phyloP scores from a whole-genome alignment of 2,888 invertebrate species.

The Lottia scabra region DNA sequence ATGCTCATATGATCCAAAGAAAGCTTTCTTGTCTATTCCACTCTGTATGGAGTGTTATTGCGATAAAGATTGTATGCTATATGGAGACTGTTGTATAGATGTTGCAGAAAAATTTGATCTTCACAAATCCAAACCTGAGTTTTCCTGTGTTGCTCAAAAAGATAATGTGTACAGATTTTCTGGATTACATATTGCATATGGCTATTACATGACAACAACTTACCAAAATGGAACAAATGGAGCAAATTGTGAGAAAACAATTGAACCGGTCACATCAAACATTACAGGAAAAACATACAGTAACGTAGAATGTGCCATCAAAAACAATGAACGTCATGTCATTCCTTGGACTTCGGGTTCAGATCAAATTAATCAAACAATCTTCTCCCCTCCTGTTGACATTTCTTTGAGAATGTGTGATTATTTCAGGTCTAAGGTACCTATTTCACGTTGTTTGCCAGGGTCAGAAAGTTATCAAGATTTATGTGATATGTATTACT shows the following conservation, averaged over 20 bases:
- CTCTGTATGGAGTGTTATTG: slow-evolving; percentile 8
- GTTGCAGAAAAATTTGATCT: background rate
- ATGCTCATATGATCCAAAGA: background rate
- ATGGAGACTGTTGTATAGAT: slow-evolving; percentile 25
- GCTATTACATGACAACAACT: slow-evolving; percentile 2
- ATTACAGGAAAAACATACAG: background rate
- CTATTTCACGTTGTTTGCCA: slow-evolving; percentile 9
- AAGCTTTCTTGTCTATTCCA: background rate
- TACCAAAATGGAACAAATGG: background rate
- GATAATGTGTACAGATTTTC: background rate
- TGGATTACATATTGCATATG: background rate
- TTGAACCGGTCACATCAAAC: background rate
- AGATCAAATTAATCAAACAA: background rate
- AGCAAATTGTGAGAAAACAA: background rate
- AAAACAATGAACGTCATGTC: background rate
- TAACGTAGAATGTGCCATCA: background rate
- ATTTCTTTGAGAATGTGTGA: background rate
- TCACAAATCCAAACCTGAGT: background rate
- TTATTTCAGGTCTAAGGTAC: background rate
- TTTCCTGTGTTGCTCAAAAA: background rate
- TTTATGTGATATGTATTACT: background rate
- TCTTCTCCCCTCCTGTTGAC: background rate
- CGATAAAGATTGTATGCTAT: slow-evolving; percentile 14
- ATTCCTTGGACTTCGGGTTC: background rate
- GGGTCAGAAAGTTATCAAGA: background rate